phyloP scores from a whole-genome alignment of 2,888 invertebrate genomes.

The Camptogramma bilineatum region DNA sequence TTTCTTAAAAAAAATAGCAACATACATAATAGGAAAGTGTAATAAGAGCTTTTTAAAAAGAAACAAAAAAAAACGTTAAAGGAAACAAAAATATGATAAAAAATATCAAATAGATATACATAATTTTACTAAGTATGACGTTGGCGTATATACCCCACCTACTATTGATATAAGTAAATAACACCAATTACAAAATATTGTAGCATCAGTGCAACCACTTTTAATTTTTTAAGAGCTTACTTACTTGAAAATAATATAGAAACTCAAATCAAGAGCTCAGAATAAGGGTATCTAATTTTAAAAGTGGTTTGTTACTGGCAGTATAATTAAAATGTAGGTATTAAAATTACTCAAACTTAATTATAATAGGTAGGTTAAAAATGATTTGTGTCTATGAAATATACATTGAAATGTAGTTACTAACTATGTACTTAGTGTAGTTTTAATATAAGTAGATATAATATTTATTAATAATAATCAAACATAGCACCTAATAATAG shows the following conservation, averaged over 20 bases:
- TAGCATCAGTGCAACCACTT: slow-evolving; percentile 17
- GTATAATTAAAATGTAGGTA: slow-evolving; percentile 8
- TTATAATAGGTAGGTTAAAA: slow-evolving; percentile 10
- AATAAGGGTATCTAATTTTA: slow-evolving; percentile 8
- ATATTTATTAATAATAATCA: slow-evolving; percentile 12
- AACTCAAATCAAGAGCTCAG: slow-evolving; percentile 17
- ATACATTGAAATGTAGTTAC: slow-evolving; percentile 19
- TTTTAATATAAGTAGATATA: slow-evolving; percentile 10
- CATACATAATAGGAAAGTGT: slow-evolving; percentile 7
- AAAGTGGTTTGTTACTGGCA: slow-evolving; percentile 12
- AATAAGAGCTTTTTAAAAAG: slow-evolving; percentile 14
- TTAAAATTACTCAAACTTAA: slow-evolving; percentile 9
- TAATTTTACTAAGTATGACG: slow-evolving; percentile 38
- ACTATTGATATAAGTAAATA: slow-evolving; percentile 11
- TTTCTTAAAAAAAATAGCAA: neutral
- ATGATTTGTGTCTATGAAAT: slow-evolving; percentile 17
- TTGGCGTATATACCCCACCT: slow-evolving; percentile 4
- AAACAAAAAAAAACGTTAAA: slow-evolving; percentile 23
- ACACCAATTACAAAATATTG: slow-evolving; percentile 20
- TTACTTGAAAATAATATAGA: slow-evolving; percentile 6
- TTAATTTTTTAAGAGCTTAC: slow-evolving; percentile 8
- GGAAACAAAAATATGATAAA: slow-evolving; percentile 10
- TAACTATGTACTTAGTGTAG: slow-evolving; percentile 22
- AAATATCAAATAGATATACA: slow-evolving; percentile 14
- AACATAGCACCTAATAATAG: slow-evolving; percentile 5